Conservation (phyloP, 2,797 vertebrate species). For the Gallinago nigripennis region DNA sequence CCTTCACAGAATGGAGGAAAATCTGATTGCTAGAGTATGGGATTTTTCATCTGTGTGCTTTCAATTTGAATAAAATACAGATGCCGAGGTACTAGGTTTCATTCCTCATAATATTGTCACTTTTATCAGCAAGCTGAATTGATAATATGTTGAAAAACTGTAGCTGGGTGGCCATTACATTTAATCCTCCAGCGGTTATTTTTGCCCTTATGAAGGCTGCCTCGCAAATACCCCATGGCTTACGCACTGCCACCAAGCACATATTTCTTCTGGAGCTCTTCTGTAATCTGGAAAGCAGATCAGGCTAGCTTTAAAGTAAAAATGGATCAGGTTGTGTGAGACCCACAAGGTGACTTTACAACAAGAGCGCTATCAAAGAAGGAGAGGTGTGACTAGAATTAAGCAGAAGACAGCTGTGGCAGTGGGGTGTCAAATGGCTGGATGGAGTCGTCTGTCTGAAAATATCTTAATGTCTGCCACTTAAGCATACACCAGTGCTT, state of each 20-base stretch:
- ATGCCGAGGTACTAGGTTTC: conserved; percentile 24
- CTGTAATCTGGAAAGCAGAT: conserved; percentile 45
- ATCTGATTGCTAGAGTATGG: background rate
- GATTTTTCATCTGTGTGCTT: conserved; percentile 33
- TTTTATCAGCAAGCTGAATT: conserved; percentile 58
- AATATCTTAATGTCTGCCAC: conserved; percentile 33
- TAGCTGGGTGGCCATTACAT: conserved; percentile 9
- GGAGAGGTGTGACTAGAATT: conserved; percentile 70
- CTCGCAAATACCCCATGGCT: background rate
- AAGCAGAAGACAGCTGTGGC: conserved; percentile 41
- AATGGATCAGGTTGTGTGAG: conserved; percentile 28
- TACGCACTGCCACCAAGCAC: background rate
- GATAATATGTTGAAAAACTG: conserved; percentile 30
- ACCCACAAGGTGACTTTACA: conserved; percentile 73
- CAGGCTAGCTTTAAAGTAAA: conserved; percentile 37
- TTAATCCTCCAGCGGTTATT: conserved; percentile 20
- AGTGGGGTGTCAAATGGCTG: conserved; percentile 29
- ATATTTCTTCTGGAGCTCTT: conserved; percentile 39
- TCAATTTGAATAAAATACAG: conserved; percentile 56
- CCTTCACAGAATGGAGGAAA: conserved; percentile 42
- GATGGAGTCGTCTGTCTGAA: conserved; percentile 24
- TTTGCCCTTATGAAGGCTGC: background rate
- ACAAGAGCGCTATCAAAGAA: conserved; percentile 44
- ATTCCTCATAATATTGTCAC: conserved; percentile 11
- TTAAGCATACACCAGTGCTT: conserved; percentile 5